Evolutionary conservation across 2,797 vertebrate genomes (phyloP).

Genomic region (Gymnothorax javanicus): DNA sequence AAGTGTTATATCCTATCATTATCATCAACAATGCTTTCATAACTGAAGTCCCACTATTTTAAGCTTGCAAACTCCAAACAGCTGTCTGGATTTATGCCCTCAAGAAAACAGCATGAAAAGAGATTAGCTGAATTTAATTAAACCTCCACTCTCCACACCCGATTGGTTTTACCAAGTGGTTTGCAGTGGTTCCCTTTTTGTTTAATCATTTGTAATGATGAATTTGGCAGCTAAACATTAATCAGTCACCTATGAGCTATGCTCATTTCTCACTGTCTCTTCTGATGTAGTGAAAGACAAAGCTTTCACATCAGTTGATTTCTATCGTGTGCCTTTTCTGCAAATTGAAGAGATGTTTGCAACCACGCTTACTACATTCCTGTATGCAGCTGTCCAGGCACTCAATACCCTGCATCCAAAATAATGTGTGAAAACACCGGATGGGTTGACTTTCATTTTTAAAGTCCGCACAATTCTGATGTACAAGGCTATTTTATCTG

Average conservation of each 20-base stretch:
- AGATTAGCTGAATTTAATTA: constrained; percentile 19
- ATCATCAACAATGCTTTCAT: background rate
- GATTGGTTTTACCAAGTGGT: background rate
- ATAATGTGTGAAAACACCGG: no score
- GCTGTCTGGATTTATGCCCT: constrained; percentile 17
- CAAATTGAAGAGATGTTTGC: background rate
- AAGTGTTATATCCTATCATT: background rate
- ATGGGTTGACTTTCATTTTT: no score
- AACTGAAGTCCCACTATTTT: background rate
- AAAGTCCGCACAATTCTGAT: no score
- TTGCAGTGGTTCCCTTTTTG: background rate
- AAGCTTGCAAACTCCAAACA: constrained; percentile 18
- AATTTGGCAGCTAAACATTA: constrained; percentile 1
- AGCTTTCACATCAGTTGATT: background rate
- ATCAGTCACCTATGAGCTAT: background rate
- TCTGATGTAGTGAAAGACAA: background rate
- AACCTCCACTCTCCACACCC: background rate
- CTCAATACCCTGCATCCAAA: background rate
- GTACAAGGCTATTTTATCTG: no score
- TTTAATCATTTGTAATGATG: constrained; percentile 3
- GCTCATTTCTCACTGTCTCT: background rate
- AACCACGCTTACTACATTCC: background rate
- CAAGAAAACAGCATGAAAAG: constrained; percentile 20
- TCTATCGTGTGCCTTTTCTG: background rate
- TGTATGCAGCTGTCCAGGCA: background rate